Evolutionary conservation across 2,113 vertebrate genomes (phyloP).

Genomic region (Danionella cerebrum): DNA sequence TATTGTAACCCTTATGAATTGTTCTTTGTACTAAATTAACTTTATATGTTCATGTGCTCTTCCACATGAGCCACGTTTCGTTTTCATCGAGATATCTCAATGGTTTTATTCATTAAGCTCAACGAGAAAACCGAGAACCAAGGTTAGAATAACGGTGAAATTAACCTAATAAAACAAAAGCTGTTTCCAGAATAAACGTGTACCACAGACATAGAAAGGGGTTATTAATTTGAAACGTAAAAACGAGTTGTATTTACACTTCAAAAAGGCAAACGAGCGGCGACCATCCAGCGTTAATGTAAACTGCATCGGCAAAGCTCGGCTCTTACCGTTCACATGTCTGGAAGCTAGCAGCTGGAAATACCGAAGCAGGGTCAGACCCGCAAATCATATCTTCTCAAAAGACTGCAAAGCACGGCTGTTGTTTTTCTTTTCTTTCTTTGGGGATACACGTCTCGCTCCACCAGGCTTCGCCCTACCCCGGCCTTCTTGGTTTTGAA

Average conservation of each 20-base stretch:
- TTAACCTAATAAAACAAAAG: neutral
- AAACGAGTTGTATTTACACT: no score
- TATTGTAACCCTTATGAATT: no score
- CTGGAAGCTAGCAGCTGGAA: neutral
- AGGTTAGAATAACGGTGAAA: neutral
- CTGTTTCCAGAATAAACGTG: neutral
- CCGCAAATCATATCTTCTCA: slow-evolving; percentile 5
- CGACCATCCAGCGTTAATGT: neutral
- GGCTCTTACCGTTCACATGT: slow-evolving; percentile 13
- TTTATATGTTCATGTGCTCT: no score
- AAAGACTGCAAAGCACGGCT: slow-evolving; percentile 14
- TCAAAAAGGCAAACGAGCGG: slow-evolving; percentile 16
- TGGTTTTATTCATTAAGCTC: neutral
- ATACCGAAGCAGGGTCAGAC: neutral
- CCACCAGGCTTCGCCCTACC: slow-evolving; percentile 29
- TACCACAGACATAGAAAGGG: neutral
- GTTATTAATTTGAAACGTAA: no score
- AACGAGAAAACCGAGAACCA: neutral
- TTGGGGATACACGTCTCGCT: slow-evolving; percentile 15
- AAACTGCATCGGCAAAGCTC: neutral
- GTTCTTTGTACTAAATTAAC: no score
- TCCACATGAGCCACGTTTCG: slow-evolving; percentile 36
- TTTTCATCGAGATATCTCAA: slow-evolving; percentile 17
- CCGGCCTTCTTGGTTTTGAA: slow-evolving; percentile 32
- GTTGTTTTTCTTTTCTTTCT: slow-evolving; percentile 23